Base-by-base conservation (phyloP, 2,797 vertebrate species). In the Siniperca obscura region DNA sequence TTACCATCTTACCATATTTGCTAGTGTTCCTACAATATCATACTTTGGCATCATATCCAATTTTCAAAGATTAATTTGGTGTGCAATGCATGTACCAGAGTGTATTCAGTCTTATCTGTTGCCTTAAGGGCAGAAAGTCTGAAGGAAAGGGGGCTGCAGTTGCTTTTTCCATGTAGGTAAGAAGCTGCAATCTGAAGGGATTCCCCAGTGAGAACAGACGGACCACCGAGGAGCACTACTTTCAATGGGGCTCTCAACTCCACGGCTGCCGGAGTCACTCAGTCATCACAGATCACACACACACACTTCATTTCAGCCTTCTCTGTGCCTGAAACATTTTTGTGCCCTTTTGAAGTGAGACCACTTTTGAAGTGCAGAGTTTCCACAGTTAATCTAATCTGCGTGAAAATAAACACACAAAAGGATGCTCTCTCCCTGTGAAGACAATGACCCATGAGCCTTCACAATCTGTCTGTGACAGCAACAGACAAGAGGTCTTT, bases 211-310 rank as follows among this genome's bases (percentile, higher is more conserved):
- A 91, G 92, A 93, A 90, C 92, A 93, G 92, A 92, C 89, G 70
- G 95, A 96, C 95, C 95, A 95, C 94, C 93, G 83, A 91, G 87
- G 90, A 92, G 90, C 46, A 8, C 64, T 17, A 89, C 88, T 90
- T 92, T 91, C 89, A 93, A 89, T 87, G 89, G 67, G 84, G 74
- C 90, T 89, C 90, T 94, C 81, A 90, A 86, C 88, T 90, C 84
- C 74, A 83, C 93, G 92, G 93, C 94, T 95, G 94, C 93, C 86
- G 78, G 78, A 91, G 87, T 93, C 92, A 90, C 87, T 96, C 95
- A 94, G 88, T 94, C 94, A 91, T 79, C 87, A 14, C n/a, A 50
- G 85, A 86, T 91, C 30, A 30, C 30, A 30, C 30, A 30, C 72
- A 65, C 77, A 73, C 53, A 38, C 64, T 74, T 74, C n/a, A 76